Evolutionary conservation across 64 coral and sea anemone species (phyloP).

Genomic region (Actinia equina): DNA sequence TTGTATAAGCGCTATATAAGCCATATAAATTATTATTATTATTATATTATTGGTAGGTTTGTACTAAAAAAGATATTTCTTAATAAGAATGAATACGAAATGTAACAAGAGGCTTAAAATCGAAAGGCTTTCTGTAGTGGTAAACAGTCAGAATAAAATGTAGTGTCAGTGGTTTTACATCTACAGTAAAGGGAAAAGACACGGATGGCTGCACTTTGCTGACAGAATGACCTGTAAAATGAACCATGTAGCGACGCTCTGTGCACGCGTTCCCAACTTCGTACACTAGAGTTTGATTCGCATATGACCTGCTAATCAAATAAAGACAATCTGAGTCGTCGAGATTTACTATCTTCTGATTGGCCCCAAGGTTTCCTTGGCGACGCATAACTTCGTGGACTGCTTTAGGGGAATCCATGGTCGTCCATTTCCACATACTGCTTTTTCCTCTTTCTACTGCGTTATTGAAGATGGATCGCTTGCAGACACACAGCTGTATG

Average conservation of each 20-base stretch:
- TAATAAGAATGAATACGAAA: not conserved
- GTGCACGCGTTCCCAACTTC: slow-evolving; percentile 61
- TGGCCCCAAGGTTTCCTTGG: not conserved
- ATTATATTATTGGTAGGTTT: no score
- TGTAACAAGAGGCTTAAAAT: slow-evolving; percentile 30
- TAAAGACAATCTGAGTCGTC: not conserved
- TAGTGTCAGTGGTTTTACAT: slow-evolving; percentile 45
- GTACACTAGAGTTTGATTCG: slow-evolving; percentile 19
- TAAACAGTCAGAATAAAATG: slow-evolving; percentile 80
- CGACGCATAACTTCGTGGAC: not conserved
- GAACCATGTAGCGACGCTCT: slow-evolving; percentile 43
- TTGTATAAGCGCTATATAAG: no score
- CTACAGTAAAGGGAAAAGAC: slow-evolving; percentile 51
- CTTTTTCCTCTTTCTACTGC: not conserved
- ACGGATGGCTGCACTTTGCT: slow-evolving; percentile 38
- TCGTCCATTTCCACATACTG: not conserved
- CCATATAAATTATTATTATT: no score
- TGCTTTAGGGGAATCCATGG: not conserved
- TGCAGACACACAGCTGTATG: not conserved
- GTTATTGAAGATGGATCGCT: not conserved
- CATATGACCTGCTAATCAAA: slow-evolving; percentile 7
- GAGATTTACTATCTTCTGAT: not conserved
- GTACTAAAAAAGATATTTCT: no score
- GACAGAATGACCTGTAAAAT: slow-evolving; percentile 36
- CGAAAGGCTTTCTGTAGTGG: slow-evolving; percentile 47